Percentiles rank a stretch among this genome's conserved stretches.
phyloP scores from a whole-genome alignment of 2,113 vertebrate genomes.

The Mormoops blainvillei region DNA sequence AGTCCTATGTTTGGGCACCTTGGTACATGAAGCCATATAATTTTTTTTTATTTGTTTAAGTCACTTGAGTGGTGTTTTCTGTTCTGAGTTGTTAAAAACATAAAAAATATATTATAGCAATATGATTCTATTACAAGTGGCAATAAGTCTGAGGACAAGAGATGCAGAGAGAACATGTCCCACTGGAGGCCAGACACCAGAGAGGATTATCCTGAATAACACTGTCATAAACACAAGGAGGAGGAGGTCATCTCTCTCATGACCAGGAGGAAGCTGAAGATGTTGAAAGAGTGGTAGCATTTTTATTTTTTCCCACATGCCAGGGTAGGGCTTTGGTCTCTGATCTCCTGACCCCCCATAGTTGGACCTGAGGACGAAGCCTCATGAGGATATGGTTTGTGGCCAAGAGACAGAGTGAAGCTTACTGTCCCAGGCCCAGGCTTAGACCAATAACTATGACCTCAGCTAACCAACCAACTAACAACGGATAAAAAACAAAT shows the following conservation, averaged over 20 bases:
- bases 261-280: background rate
- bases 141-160: background rate
- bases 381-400: background rate
- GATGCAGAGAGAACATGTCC: background rate
- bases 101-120: background rate
- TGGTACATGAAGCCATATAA: background rate
- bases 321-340: background rate
- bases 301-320: background rate
- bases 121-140: background rate
- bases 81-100: background rate
- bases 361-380: background rate
- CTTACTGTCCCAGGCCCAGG: background rate
- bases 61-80: background rate
- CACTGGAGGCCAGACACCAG: background rate
- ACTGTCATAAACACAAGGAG: background rate
- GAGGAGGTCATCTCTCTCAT: background rate
- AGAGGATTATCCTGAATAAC: background rate
- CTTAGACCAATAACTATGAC: background rate
- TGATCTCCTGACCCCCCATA: background rate
- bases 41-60: background rate
- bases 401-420: background rate
- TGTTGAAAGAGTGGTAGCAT: background rate
- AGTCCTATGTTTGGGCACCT: background rate
- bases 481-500: constrained; percentile 40
- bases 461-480: constrained; percentile 30